These are phyloP conservation scores for Harmothoe impar DNA, from an alignment of 2,888 invertebrate genomes.

Conservation along the genomic window DNA sequence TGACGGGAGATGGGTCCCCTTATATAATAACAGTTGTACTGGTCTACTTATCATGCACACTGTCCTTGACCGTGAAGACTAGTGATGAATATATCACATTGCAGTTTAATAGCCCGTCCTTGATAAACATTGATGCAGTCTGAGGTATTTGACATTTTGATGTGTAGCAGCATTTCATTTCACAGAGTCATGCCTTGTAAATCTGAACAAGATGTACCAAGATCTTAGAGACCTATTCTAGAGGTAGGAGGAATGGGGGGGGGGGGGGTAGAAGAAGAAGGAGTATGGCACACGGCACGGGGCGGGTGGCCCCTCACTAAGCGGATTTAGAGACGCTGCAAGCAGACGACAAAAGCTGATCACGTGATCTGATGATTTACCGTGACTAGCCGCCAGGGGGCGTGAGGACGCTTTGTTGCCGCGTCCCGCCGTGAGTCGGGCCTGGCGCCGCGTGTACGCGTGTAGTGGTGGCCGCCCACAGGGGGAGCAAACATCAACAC, in stretches of 20 bases:
- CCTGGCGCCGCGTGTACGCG: constrained; percentile 7
- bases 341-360: neutral
- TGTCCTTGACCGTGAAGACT: too few relatives aligned
- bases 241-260: neutral
- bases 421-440: neutral
- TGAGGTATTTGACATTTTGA: too few relatives aligned
- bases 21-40: too few relatives aligned
- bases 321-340: constrained; percentile 1
- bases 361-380: constrained; percentile 26
- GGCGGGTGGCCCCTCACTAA: neutral
- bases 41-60: too few relatives aligned
- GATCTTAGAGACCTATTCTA: too few relatives aligned
- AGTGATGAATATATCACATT: too few relatives aligned
- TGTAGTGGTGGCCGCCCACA: neutral
- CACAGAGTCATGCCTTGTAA: too few relatives aligned
- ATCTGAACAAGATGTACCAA: too few relatives aligned
- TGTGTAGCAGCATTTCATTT: too few relatives aligned
- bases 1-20: too few relatives aligned
- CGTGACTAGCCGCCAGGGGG: neutral
- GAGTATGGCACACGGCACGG: neutral
- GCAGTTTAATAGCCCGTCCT: too few relatives aligned
- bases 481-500: neutral
- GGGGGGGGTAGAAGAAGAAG: neutral
- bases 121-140: too few relatives aligned
- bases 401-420: constrained; percentile 33